Evolutionary conservation across 2,797 vertebrate genomes (phyloP), one percentile per base, ranked within the genome.

Genomic region (Loris lydekkerianus): DNA sequence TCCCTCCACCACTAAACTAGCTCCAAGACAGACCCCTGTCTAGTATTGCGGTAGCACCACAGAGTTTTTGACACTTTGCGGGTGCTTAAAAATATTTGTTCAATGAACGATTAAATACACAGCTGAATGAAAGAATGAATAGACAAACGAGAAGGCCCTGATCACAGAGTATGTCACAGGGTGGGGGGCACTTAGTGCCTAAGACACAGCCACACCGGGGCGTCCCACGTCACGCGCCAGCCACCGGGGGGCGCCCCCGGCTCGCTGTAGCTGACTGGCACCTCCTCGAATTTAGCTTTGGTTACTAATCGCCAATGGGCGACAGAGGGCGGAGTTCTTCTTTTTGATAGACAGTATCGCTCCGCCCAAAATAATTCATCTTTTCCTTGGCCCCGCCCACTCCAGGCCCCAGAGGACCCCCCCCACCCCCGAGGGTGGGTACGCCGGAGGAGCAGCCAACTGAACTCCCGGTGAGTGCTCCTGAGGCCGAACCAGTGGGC

Each of bases 231-330:
- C 85, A 82, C 67, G 0, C 46, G 31, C 58, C 20, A 75, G 91
- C 98, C 98, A 97, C 98, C 97, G 92, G 98, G 96, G 97, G 98
- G 98, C 96, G 98, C 97, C 89, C 97, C 85, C 11, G 65, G 95
- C 92, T 96, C 85, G 87, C 63, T 11, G 80, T 97, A 91, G 27
- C 31, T 3, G 43, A 27, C 56, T 2, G 34, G 82, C 84, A 75
- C 76, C 89, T 80, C 92, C 88, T 84, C 83, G 49, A 92, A 81
- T 86, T 94, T 76, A 31, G 0, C 29, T 69, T 88, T 58, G 29
- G 46, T 89, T 86, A 58, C 89, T 25, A 87, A 85, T 61, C 46
- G 82, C 95, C 93, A 31, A 88, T 91, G 77, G 95, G 31, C 27
- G 70, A 56, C 25, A 70, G 23, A 31, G 73, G 97, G 96, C 89